Percentiles rank a stretch among this genome's conserved stretches.
phyloP scores from a whole-genome alignment of 1,140 invertebrate species.

The Eupristina koningsbergeri region DNA sequence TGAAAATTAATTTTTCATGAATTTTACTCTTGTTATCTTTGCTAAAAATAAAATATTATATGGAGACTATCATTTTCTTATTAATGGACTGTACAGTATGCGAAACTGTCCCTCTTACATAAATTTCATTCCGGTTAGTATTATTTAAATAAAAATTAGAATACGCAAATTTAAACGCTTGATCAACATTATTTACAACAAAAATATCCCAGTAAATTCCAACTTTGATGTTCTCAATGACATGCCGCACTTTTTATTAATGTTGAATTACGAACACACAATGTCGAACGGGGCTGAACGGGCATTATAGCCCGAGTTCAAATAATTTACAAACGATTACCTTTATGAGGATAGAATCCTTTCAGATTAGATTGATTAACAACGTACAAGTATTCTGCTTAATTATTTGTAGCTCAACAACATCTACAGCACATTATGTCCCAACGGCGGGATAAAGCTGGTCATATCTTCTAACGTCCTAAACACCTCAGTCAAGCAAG shows the following conservation, averaged over 20 bases:
- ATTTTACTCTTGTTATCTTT: not conserved
- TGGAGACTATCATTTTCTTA: not conserved
- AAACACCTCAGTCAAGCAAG: slow-evolving; percentile 31
- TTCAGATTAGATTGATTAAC: slow-evolving; percentile 30
- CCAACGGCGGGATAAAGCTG: slow-evolving; percentile 30
- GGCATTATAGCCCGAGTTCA: not conserved
- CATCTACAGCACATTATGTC: not conserved
- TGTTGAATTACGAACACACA: not conserved
- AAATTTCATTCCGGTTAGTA: not conserved
- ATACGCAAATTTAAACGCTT: too few species aligned
- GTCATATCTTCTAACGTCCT: slow-evolving; percentile 30
- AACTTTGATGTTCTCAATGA: too few species aligned
- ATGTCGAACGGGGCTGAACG: not conserved
- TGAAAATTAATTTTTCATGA: not conserved
- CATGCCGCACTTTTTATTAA: too few species aligned
- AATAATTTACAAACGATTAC: slow-evolving; percentile 20
- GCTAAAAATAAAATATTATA: not conserved
- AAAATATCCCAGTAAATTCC: too few species aligned
- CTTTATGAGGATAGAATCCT: slow-evolving; percentile 1
- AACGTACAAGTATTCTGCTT: slow-evolving; percentile 14
- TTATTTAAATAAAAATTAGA: too few species aligned
- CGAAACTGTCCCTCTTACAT: not conserved
- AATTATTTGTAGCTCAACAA: slow-evolving; percentile 26
- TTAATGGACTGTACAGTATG: not conserved
- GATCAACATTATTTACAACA: too few species aligned